Conservation (phyloP, 2,113 vertebrate genomes). For the Sciurus niger region DNA sequence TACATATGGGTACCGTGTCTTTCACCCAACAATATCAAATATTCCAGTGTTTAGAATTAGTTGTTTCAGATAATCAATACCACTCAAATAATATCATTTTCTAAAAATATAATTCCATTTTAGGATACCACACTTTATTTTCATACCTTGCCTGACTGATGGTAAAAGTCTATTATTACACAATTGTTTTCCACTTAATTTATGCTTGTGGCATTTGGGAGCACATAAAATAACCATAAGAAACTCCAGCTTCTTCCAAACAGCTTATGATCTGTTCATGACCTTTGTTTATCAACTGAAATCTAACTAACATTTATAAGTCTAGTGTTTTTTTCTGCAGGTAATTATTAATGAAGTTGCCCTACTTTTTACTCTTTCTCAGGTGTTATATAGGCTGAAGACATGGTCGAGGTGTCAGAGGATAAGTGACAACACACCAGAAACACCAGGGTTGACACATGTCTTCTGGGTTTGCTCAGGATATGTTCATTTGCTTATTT, state of each 20-base stretch:
- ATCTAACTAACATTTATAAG: neutral
- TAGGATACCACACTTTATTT: neutral
- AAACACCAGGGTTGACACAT: neutral
- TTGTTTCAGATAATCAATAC: neutral
- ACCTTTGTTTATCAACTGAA: neutral
- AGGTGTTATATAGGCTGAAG: rapidly evolving
- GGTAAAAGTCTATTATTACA: neutral
- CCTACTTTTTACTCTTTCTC: neutral
- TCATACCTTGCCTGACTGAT: neutral
- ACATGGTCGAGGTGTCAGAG: neutral
- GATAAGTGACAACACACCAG: neutral
- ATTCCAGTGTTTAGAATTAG: neutral
- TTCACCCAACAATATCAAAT: neutral
- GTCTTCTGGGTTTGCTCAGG: neutral
- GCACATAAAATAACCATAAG: neutral
- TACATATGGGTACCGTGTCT: neutral
- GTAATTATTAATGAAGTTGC: neutral
- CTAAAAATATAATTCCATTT: neutral
- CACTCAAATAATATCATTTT: neutral
- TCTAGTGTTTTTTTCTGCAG: neutral
- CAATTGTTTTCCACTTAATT: neutral
- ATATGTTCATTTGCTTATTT: neutral
- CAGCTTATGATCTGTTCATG: neutral
- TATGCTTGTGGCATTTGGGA: neutral
- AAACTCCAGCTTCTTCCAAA: neutral